These are phyloP conservation scores for Troides aeacus DNA, from an alignment of 2,888 invertebrate species.

Conservation along the genomic window DNA sequence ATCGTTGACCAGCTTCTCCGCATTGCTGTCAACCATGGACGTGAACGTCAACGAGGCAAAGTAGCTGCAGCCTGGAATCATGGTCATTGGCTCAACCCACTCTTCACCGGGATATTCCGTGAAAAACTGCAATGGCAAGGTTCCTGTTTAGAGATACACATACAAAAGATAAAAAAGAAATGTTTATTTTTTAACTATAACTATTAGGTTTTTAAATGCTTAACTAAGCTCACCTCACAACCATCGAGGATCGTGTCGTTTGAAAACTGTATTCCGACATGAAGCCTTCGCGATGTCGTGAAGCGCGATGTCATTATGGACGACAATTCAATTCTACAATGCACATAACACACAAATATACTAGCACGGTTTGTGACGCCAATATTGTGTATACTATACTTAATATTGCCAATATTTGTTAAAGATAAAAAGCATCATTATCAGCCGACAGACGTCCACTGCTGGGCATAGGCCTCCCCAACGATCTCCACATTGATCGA, in stretches of 20 bases:
- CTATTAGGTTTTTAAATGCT: too few relatives aligned
- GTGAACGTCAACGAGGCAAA: slow-evolving; percentile 48
- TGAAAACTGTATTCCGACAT: slow-evolving; percentile 51
- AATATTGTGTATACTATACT: too few relatives aligned
- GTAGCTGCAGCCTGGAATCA: slow-evolving; percentile 50
- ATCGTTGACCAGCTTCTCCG: slow-evolving; percentile 43
- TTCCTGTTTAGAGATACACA: too few relatives aligned
- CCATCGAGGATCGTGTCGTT: slow-evolving; percentile 40
- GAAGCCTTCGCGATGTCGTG: slow-evolving; percentile 38
- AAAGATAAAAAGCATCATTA: too few relatives aligned
- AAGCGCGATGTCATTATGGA: slow-evolving; percentile 24
- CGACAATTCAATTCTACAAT: slow-evolving; percentile 30
- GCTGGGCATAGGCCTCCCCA: too few relatives aligned
- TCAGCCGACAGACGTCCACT: too few relatives aligned
- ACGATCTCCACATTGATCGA: too few relatives aligned
- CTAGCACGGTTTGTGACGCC: too few relatives aligned
- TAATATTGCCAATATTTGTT: too few relatives aligned
- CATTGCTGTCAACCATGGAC: slow-evolving; percentile 44
- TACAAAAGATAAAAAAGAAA: too few relatives aligned
- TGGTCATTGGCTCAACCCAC: slow-evolving; percentile 39
- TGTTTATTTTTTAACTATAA: background rate
- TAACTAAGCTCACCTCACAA: slow-evolving; percentile 46
- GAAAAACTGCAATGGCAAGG: slow-evolving; percentile 44
- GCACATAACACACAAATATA: too few relatives aligned
- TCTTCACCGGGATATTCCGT: slow-evolving; percentile 53